These are phyloP conservation scores for Drosophila arizonae DNA, from an alignment of 1,140 invertebrate genomes.

Conservation along the genomic window DNA sequence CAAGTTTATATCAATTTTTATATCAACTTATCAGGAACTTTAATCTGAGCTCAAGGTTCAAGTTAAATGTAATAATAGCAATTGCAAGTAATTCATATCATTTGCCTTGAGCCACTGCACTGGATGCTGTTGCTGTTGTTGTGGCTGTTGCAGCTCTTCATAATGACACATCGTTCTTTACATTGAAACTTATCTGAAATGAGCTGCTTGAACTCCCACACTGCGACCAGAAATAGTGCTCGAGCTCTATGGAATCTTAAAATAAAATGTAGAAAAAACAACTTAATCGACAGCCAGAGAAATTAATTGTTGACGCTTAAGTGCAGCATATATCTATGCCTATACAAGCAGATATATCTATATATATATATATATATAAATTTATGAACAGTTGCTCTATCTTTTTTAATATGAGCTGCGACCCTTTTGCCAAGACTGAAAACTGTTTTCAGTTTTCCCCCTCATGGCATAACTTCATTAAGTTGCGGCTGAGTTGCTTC, in stretches of 20 bases:
- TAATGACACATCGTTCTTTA: constrained; percentile 15
- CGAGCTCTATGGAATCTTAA: constrained; percentile 25
- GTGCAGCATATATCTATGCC: constrained; percentile 35
- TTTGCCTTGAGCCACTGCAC: constrained; percentile 15
- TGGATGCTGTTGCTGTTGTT: too few species aligned
- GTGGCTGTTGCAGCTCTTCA: too few species aligned
- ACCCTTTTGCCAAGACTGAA: neutral
- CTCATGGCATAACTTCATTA: constrained; percentile 61
- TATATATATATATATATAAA: constrained; percentile 14
- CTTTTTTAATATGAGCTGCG: constrained; percentile 11
- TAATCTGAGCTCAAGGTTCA: neutral
- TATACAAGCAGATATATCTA: neutral
- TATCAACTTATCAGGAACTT: neutral
- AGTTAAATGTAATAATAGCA: constrained; percentile 1
- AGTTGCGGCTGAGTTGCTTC: constrained; percentile 16
- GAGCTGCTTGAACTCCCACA: neutral
- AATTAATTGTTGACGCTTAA: constrained; percentile 66
- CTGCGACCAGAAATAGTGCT: constrained; percentile 30
- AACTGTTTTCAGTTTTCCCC: constrained; percentile 2
- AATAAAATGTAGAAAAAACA: constrained; percentile 50
- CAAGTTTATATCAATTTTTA: constrained; percentile 7
- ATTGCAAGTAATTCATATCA: constrained; percentile 4
- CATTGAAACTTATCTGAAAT: constrained; percentile 4
- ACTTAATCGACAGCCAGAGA: constrained; percentile 60
- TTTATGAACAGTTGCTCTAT: constrained; percentile 17